These are phyloP conservation scores for Thaleichthys pacificus DNA, from an alignment of 2,797 vertebrate genomes.

Conservation along the genomic window DNA sequence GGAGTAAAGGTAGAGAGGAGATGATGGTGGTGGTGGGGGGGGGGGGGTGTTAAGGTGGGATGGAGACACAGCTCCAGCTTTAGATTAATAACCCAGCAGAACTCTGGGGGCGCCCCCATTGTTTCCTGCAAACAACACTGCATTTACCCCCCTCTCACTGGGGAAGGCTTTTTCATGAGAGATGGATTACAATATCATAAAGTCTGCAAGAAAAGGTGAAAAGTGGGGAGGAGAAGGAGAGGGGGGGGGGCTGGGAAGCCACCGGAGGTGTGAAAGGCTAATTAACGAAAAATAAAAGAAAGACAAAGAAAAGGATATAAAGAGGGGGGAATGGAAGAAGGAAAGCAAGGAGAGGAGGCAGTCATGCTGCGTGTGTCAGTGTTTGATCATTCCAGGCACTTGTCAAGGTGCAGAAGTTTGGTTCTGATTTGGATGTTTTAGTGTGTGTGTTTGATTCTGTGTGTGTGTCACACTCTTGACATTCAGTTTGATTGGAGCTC, in stretches of 20 bases:
- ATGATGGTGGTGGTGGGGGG: constrained; percentile 6
- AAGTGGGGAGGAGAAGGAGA: background rate
- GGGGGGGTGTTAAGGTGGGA: background rate
- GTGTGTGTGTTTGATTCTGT: constrained; percentile 28
- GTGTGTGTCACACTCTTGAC: constrained; percentile 29
- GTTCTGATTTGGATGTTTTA: constrained; percentile 23
- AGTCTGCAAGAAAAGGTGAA: constrained; percentile 27
- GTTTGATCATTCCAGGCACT: constrained; percentile 50
- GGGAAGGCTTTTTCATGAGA: constrained; percentile 46
- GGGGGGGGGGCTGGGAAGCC: background rate
- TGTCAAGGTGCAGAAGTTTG: background rate
- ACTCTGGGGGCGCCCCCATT: constrained; percentile 31
- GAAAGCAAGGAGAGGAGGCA: constrained; percentile 17
- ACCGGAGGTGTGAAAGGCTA: constrained; percentile 39
- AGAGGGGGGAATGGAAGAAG: constrained; percentile 31
- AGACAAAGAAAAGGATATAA: constrained; percentile 39
- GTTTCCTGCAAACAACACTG: constrained; percentile 36
- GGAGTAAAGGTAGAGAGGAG: constrained; percentile 21
- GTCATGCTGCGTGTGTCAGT: constrained; percentile 18
- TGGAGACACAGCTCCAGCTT: constrained; percentile 45
- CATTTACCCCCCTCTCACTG: constrained; percentile 50
- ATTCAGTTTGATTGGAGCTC: constrained; percentile 25
- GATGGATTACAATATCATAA: constrained; percentile 43
- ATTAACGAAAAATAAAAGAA: constrained; percentile 38
- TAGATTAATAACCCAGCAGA: constrained; percentile 54